Evolutionary conservation across 1,140 invertebrate genomes (phyloP).

Genomic region (Bombyx mori): ASM3026992v2 NC_085110.1:6001501-6002000

Average conservation of each 20-base stretch:
- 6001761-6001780: constrained; percentile 18
- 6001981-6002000: no score
- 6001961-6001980: no score
- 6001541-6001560: no score
- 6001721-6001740: constrained; percentile 39
- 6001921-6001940: no score
- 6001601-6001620: constrained; percentile 26
- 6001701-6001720: constrained; percentile 39
- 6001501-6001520: background rate
- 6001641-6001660: constrained; percentile 27
- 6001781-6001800: constrained; percentile 38
- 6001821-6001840: constrained; percentile 13
- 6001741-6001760: constrained; percentile 27
- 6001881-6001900: no score
- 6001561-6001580: background rate
- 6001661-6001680: constrained; percentile 45
- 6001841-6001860: background rate
- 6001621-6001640: constrained; percentile 43
- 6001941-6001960: no score
- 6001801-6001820: constrained; percentile 33
- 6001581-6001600: constrained; percentile 3
- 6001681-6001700: constrained; percentile 30
- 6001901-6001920: no score
- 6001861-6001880: no score
- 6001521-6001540: background rate